phyloP scores from a whole-genome alignment of 2,797 vertebrate genomes.

The Argentina silus region DNA sequence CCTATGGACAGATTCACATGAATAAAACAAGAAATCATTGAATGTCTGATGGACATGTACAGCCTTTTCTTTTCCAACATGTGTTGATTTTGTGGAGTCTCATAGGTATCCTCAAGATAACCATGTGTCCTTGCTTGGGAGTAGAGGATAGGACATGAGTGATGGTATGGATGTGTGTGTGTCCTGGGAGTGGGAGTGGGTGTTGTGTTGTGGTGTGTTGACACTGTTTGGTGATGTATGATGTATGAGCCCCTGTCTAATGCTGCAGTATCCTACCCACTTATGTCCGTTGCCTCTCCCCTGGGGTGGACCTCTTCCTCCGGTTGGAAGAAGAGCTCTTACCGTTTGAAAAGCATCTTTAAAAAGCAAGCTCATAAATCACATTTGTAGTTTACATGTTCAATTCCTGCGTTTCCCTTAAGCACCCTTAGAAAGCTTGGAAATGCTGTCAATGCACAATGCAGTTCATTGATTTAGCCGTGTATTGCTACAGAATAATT shows the following conservation, averaged over 20 bases:
- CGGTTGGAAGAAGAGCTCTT: conserved; percentile 2
- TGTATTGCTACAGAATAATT: conserved; percentile 47
- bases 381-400: conserved; percentile 36
- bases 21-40: neutral
- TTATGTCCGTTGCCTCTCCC: conserved; percentile 34
- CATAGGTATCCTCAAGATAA: neutral
- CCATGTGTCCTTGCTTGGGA: neutral
- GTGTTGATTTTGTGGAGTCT: too few relatives aligned
- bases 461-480: conserved; percentile 35
- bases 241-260: too few relatives aligned
- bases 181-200: neutral
- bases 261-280: too few relatives aligned
- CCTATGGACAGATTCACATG: neutral
- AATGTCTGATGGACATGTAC: too few relatives aligned
- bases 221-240: too few relatives aligned
- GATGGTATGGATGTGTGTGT: neutral
- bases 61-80: too few relatives aligned
- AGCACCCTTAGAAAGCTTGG: conserved; percentile 24
- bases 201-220: too few relatives aligned
- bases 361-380: conserved; percentile 50
- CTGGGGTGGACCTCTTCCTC: conserved; percentile 31
- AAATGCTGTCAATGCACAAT: conserved; percentile 11
- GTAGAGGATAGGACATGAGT: neutral
- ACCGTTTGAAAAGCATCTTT: conserved; percentile 15
- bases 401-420: conserved; percentile 27